Base-by-base conservation (phyloP, 2,888 invertebrate species). In the Oligia strigilis region DNA sequence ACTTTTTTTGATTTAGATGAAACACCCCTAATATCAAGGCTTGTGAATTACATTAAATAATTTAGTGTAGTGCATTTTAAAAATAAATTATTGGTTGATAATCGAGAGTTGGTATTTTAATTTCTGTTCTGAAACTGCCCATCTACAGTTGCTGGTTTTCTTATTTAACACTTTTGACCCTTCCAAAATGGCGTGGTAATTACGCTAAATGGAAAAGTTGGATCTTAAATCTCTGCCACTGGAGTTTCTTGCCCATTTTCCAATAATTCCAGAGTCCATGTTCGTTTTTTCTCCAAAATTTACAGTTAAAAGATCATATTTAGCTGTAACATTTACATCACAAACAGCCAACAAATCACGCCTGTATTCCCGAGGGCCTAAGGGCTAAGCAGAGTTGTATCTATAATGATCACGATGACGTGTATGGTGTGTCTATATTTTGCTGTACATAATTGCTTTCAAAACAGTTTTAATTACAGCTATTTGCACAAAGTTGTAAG, bases 31-130 rank as follows among this genome's bases (percentile, higher is more conserved):
- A 58, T 69, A 29, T 19, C 29, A 87, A 87, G 87, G 87, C 89
- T 87, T 88, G 89, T 88, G 89, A 87, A 79, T 82, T 62, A 81
- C 70, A 72, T 71, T 66, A 40, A 75, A 67, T 60, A 49, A 80
- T n/a, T 40, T 81, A 84, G 75, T 77, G 60, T 87, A 87, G 73
- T 67, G 40, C 60, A 77, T 74, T 79, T 58, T 19, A 29, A 40
- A 58, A 86, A 80, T 80, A 87, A 79, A 86, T 85, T 69, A 81
- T 77, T 77, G 11, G 19, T 84, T 64, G 11, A 70, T 73, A 14
- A 75, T 72, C 46, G 19, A 71, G 14, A 46, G 3, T 60, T 58
- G n/a, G 52, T 65, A n/a, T 74, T 87, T 74, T 86, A 60, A 70
- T 77, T 78, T 55, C 2, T 83, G 4, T 14, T 29, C 6, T 49